Evolutionary conservation across 37 sponge, comb jelly and placozoan species (phyloP), one percentile per base, ranked within the genome.

Genomic region (Lycopodina hypogea): DNA sequence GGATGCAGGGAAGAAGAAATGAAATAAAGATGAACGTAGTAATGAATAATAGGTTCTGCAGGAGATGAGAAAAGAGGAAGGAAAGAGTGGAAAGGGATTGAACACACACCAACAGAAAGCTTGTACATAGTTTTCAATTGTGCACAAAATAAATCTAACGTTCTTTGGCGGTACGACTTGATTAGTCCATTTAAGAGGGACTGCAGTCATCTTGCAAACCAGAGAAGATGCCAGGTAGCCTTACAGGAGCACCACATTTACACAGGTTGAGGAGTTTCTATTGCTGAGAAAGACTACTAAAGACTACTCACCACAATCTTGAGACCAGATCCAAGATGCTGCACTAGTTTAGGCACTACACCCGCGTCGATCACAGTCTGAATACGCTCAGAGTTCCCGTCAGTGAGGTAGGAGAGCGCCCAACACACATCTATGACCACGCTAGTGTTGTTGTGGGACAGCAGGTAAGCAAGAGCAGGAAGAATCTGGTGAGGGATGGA

Each of bases 371-470:
- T 40, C 30, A 92, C 96, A 40, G 87, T 81, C 71, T 92, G 85
- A 17, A 98, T 95, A 11, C 94, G 78, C 14, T 98, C 96, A 40
- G 84, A 86, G 72, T 63, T 86, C 22, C 96, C 92, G 60, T 95
- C 96, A 48, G 96, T 98, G 3, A 98, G 56, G 66, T 95, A 93
- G 34, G 90, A 88, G 37, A 97, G 81, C 18, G 93, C 95, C 95
- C 99, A 94, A 76, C 94, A 92, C 4, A 90, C 86, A 85, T 97
- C 97, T 90, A 81, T 88, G 18, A 93, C 89, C 22, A 90, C 88
- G 82, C 88, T 86, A 42, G 77, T 87, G 82, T 94, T 88, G 29
- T 35, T 23, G 42, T 93, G 82, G 18, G 45, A 29, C 1, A 93
- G 50, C 0, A 93, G 87, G 24, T 83, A 68, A 12, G 81, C 68